Evolutionary conservation across 2,888 invertebrate species (phyloP).

Genomic region (Phortica magna): DNA sequence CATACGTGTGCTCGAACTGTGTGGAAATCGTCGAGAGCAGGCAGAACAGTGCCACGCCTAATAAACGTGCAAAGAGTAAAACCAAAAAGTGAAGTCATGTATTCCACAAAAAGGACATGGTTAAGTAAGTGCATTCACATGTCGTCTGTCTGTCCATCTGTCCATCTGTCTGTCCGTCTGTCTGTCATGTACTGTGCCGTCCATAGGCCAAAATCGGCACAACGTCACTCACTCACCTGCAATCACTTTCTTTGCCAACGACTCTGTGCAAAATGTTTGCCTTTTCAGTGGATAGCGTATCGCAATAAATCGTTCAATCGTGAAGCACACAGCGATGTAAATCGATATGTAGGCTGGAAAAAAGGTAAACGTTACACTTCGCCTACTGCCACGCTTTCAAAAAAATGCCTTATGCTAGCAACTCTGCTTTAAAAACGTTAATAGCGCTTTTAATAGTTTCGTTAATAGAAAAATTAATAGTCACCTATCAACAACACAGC

Average conservation of each 20-base stretch:
- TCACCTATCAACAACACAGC: too few relatives aligned
- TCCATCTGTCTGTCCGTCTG: background rate
- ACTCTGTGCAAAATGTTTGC: constrained; percentile 84
- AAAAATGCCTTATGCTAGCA: too few relatives aligned
- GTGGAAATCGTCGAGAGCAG: constrained; percentile 82
- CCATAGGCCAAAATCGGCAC: background rate
- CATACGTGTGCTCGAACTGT: constrained; percentile 83
- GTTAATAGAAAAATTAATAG: too few relatives aligned
- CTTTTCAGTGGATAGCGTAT: constrained; percentile 87
- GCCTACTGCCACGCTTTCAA: too few relatives aligned
- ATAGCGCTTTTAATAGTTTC: too few relatives aligned
- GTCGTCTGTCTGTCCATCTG: background rate
- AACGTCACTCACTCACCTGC: constrained; percentile 70
- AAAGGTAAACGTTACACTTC: background rate
- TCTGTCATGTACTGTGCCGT: background rate
- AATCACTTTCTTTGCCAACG: constrained; percentile 84
- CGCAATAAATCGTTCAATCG: constrained; percentile 87
- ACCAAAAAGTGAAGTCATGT: background rate
- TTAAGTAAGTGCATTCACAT: constrained; percentile 18
- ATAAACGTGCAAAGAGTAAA: background rate
- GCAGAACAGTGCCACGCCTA: constrained; percentile 80
- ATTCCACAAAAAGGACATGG: background rate
- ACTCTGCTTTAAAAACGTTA: too few relatives aligned
- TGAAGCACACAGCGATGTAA: constrained; percentile 87
- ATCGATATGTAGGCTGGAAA: constrained; percentile 83